Conservation (phyloP, 2,888 invertebrate genomes). For the Tenthredo distinguenda region DNA sequence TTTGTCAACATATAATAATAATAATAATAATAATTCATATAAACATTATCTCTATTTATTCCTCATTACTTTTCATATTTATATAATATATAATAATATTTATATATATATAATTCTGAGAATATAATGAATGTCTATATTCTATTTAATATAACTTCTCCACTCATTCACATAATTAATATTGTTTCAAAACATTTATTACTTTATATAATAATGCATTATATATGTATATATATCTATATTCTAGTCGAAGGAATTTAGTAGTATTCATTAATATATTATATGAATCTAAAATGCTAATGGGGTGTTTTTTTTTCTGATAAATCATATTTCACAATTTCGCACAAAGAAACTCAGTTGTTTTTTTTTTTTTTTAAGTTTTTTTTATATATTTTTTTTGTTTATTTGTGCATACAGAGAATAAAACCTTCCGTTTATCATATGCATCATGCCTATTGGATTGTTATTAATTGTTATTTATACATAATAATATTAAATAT, state of each 20-base stretch:
- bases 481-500: constrained; percentile 65
- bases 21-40: constrained; percentile 73
- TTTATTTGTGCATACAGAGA: constrained; percentile 33
- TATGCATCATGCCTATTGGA: constrained; percentile 38
- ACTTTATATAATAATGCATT: constrained; percentile 49
- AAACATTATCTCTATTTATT: constrained; percentile 76
- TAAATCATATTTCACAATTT: constrained; percentile 40
- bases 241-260: constrained; percentile 37
- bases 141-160: constrained; percentile 50
- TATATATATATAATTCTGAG: constrained; percentile 47
- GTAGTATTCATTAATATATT: constrained; percentile 40
- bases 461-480: constrained; percentile 60
- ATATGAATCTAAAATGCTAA: constrained; percentile 39
- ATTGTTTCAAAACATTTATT: constrained; percentile 51
- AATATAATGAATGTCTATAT: constrained; percentile 50
- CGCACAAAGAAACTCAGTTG: neutral
- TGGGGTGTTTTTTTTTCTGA: neutral
- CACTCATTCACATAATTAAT: constrained; percentile 37
- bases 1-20: constrained; percentile 69
- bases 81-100: constrained; percentile 64
- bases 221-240: neutral
- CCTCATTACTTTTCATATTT: constrained; percentile 63
- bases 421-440: constrained; percentile 13
- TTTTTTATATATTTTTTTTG: neutral
- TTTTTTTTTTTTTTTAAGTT: neutral